Conservation (phyloP, 2,888 invertebrate genomes). For the Orchestes rusci region DNA sequence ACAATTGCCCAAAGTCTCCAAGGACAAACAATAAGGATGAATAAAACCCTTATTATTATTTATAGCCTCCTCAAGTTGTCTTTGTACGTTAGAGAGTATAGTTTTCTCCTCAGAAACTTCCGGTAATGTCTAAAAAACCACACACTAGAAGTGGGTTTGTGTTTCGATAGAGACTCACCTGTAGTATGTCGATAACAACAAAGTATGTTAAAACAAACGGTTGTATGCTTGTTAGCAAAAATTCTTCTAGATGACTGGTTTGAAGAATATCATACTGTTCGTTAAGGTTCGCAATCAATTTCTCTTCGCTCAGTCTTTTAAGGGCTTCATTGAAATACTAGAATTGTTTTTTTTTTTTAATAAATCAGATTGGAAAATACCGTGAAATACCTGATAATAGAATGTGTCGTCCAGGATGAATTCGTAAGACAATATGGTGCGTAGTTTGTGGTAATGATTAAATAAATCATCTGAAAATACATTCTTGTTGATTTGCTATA, state of each 20-base stretch:
- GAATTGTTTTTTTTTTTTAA: too few relatives aligned
- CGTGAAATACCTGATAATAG: too few relatives aligned
- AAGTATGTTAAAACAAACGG: slow-evolving; percentile 57
- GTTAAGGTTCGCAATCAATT: slow-evolving; percentile 34
- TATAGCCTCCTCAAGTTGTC: slow-evolving; percentile 50
- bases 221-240: slow-evolving; percentile 52
- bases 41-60: slow-evolving; percentile 40
- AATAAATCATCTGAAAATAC: slow-evolving; percentile 47
- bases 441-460: slow-evolving; percentile 44
- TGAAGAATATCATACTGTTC: slow-evolving; percentile 40
- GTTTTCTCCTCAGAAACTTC: slow-evolving; percentile 46
- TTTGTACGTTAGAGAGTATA: slow-evolving; percentile 52
- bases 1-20: slow-evolving; percentile 57
- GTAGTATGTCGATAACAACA: slow-evolving; percentile 43
- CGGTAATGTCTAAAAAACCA: slow-evolving; percentile 29
- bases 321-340: slow-evolving; percentile 47
- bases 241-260: slow-evolving; percentile 35
- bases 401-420: too few relatives aligned
- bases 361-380: too few relatives aligned
- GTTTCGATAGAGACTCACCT: too few relatives aligned
- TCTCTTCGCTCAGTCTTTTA: slow-evolving; percentile 35
- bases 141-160: too few relatives aligned
- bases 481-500: neutral
- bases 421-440: slow-evolving; percentile 55
- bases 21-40: slow-evolving; percentile 68